A percentile compares a stretch with the other conserved stretches of the same genome.
These are phyloP conservation scores for Petrolisthes cinctipes DNA, from an alignment of 2,888 invertebrate species.

Conservation along the genomic window DNA sequence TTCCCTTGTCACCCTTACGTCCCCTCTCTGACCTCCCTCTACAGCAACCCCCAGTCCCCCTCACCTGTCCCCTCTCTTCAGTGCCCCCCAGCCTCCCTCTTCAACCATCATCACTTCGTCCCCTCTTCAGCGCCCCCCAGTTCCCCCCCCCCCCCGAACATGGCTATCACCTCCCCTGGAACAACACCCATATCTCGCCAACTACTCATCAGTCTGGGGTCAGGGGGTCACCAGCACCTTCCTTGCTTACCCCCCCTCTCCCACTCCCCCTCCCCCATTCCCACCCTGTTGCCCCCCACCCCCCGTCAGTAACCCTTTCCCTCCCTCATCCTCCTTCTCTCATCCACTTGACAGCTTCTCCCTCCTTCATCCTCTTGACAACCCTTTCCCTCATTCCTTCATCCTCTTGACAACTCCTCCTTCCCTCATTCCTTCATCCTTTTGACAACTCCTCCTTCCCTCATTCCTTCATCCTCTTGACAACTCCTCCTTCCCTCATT, in stretches of 20 bases:
- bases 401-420: neutral
- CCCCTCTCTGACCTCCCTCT: no score
- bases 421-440: neutral
- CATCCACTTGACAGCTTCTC: no score
- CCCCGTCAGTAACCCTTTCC: no score
- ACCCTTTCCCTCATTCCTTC: neutral
- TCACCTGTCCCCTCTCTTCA: no score
- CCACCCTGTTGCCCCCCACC: no score
- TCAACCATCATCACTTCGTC: no score
- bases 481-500: neutral
- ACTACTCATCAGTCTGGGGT: conserved; percentile 1
- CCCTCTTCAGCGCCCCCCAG: no score
- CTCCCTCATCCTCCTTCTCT: no score
- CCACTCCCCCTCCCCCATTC: no score
- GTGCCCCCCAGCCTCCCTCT: no score
- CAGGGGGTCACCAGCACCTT: neutral
- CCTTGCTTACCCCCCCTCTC: neutral
- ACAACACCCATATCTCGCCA: neutral
- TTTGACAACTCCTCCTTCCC: neutral
- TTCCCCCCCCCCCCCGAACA: neutral
- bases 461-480: neutral
- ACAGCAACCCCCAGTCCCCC: no score
- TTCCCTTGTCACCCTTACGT: no score
- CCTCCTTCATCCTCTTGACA: neutral
- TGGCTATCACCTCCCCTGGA: neutral